These are phyloP conservation scores for Poicephalus gulielmi DNA, from an alignment of 2,113 vertebrate genomes.

Conservation along the genomic window DNA sequence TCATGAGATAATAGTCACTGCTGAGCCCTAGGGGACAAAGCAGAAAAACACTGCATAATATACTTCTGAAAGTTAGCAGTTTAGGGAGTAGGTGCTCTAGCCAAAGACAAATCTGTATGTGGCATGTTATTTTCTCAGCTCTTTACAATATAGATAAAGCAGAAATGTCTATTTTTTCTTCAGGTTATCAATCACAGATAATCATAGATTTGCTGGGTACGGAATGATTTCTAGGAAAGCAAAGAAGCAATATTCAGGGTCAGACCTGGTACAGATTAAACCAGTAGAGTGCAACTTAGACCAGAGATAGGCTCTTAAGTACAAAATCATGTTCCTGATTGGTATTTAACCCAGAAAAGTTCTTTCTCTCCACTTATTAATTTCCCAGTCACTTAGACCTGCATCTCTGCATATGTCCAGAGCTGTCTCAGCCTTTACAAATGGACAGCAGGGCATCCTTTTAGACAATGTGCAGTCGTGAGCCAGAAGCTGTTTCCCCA, in stretches of 20 bases:
- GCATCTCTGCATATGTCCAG: neutral
- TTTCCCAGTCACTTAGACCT: neutral
- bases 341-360: neutral
- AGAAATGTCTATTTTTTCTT: neutral
- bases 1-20: conserved; percentile 14
- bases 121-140: neutral
- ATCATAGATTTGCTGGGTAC: neutral
- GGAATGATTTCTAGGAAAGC: neutral
- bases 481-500: neutral
- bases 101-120: neutral
- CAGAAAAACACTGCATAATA: neutral
- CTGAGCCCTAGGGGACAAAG: neutral
- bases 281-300: neutral
- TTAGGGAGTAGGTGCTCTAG: neutral
- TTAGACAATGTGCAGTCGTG: neutral
- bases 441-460: neutral
- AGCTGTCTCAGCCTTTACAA: neutral
- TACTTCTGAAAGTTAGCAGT: neutral
- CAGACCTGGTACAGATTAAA: neutral
- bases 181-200: neutral
- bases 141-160: neutral
- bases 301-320: neutral
- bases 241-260: neutral
- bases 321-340: neutral
- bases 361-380: neutral